Evolutionary conservation across 2,888 invertebrate species (phyloP).

Genomic region (Sarcophaga caerulescens): DNA sequence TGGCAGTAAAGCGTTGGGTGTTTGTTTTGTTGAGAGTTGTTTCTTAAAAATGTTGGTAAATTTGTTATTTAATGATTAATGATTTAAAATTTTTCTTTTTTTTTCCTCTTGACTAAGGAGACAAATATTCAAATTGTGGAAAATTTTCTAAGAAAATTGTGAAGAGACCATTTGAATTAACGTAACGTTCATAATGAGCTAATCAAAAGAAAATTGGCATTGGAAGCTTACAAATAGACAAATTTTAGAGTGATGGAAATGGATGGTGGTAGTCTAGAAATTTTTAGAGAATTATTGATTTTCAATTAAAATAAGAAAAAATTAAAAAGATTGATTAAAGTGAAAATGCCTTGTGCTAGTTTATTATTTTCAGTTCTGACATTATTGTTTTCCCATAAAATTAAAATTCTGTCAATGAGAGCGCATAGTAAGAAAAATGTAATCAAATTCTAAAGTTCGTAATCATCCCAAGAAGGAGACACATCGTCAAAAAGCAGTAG

Average conservation of each 20-base stretch:
- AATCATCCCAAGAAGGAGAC: no score
- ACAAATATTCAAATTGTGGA: constrained; percentile 50
- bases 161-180: constrained; percentile 6
- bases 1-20: not conserved
- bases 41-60: constrained; percentile 43
- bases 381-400: no score
- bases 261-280: not conserved
- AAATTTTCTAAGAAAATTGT: constrained; percentile 30
- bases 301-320: not conserved
- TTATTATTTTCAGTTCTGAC: not conserved
- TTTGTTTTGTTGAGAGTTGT: constrained; percentile 1
- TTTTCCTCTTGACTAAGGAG: constrained; percentile 6
- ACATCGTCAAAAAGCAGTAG: no score
- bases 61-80: constrained; percentile 57
- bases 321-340: not conserved
- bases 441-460: no score
- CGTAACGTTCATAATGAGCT: not conserved
- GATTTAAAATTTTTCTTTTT: constrained; percentile 17
- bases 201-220: not conserved
- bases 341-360: not conserved
- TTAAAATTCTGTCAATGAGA: no score
- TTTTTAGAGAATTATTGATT: not conserved
- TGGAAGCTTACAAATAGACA: not conserved
- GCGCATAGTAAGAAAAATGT: no score
- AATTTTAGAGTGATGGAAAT: not conserved